Conservation (phyloP, 1,140 invertebrate species). For the Whitmania pigra region DNA sequence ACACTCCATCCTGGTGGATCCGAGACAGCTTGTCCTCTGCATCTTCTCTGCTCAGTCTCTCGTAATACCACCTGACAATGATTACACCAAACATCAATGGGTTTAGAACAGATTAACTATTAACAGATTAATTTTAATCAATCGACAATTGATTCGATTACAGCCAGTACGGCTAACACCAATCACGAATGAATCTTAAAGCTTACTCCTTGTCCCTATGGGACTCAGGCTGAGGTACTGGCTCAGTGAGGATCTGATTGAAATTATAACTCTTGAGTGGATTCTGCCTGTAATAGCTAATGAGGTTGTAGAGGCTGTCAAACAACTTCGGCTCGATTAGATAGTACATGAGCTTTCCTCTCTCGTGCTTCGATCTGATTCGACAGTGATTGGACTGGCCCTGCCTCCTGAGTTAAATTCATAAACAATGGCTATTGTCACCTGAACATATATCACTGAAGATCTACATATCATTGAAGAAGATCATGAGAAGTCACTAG, state of each 20-base stretch:
- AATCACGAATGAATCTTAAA: too few relatives aligned
- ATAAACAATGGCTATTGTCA: too few relatives aligned
- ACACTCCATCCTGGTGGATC: conserved; percentile 73
- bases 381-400: conserved; percentile 81
- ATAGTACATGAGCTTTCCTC: conserved; percentile 76
- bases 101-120: background rate
- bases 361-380: conserved; percentile 73
- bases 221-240: conserved; percentile 84
- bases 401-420: conserved; percentile 51
- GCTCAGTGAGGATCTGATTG: conserved; percentile 69
- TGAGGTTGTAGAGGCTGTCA: conserved; percentile 80
- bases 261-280: conserved; percentile 77
- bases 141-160: too few relatives aligned
- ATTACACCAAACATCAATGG: background rate
- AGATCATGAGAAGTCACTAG: too few relatives aligned
- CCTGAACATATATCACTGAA: too few relatives aligned
- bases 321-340: conserved; percentile 76
- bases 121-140: too few relatives aligned
- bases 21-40: conserved; percentile 75
- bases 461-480: too few relatives aligned
- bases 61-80: conserved; percentile 64
- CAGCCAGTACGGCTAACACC: too few relatives aligned
- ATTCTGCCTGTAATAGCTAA: conserved; percentile 75
- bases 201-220: conserved; percentile 70
- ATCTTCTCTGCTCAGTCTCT: conserved; percentile 59